A percentile compares a stretch with the other conserved stretches of the same genome.
Conservation (phyloP, 2,113 vertebrate species). For the Lonchura striata region DNA sequence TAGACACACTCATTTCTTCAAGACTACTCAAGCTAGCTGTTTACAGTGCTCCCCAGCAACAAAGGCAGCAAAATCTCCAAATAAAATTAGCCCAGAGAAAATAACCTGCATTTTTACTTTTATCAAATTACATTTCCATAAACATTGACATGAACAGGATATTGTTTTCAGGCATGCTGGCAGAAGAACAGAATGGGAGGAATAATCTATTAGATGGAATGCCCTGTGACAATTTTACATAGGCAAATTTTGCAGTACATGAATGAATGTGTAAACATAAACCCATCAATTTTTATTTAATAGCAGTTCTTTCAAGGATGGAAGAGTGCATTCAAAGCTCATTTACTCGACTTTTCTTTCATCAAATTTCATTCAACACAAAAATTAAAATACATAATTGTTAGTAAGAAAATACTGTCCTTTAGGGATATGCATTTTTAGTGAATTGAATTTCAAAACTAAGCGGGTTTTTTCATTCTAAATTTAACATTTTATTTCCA, state of each 20-base stretch:
- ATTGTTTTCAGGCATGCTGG: background rate
- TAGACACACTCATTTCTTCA: background rate
- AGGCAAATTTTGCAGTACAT: background rate
- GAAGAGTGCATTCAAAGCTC: background rate
- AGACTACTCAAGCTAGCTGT: background rate
- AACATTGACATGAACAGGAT: background rate
- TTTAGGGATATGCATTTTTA: background rate
- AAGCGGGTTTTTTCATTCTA: background rate
- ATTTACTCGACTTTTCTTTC: background rate
- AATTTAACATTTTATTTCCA: background rate
- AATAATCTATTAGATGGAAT: background rate
- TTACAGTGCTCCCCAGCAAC: background rate
- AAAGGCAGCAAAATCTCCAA: background rate
- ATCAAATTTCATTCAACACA: background rate
- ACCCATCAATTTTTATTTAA: background rate
- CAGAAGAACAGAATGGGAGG: background rate
- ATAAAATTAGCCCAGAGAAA: constrained; percentile 7
- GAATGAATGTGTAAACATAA: background rate
- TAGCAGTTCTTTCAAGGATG: background rate
- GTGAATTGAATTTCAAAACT: background rate
- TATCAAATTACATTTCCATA: background rate
- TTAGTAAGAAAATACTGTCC: background rate
- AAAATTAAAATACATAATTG: background rate
- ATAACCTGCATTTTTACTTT: background rate
- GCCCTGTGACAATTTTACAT: background rate